A percentile compares a stretch with the other conserved stretches of the same genome.
Conservation (phyloP, 1,140 invertebrate genomes). For the Drosophila kikkawai region DNA sequence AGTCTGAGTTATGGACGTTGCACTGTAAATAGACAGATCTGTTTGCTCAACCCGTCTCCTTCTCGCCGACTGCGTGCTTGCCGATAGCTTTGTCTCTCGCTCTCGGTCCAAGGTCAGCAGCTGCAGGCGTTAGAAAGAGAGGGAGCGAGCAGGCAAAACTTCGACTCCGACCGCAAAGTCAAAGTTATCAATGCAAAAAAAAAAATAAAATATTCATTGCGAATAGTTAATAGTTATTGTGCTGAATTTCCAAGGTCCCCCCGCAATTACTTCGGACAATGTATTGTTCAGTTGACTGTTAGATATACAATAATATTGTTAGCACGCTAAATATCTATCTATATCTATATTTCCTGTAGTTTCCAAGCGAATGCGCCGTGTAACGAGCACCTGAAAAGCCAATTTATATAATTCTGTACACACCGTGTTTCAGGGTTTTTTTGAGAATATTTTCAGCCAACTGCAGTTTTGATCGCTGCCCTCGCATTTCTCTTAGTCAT, state of each 20-base stretch:
- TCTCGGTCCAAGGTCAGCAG: slow-evolving; percentile 46
- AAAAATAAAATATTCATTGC: slow-evolving; percentile 37
- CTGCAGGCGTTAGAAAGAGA: slow-evolving; percentile 47
- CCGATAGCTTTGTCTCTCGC: slow-evolving; percentile 11
- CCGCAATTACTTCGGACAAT: slow-evolving; percentile 31
- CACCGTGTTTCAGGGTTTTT: slow-evolving; percentile 11
- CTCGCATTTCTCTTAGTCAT: slow-evolving; percentile 42
- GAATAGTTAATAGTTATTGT: slow-evolving; percentile 43
- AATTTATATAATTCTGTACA: slow-evolving; percentile 58
- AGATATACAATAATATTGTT: slow-evolving; percentile 23
- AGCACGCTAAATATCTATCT: slow-evolving; percentile 27
- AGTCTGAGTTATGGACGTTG: slow-evolving; percentile 4
- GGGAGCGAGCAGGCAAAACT: neutral
- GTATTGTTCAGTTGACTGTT: slow-evolving; percentile 15
- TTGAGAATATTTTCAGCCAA: slow-evolving; percentile 53
- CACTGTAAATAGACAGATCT: slow-evolving; percentile 26
- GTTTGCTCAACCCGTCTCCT: slow-evolving; percentile 11
- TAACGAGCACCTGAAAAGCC: slow-evolving; percentile 64
- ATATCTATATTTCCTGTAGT: slow-evolving; percentile 21
- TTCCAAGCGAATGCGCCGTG: slow-evolving; percentile 60
- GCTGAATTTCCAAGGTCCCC: slow-evolving; percentile 36
- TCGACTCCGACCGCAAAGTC: slow-evolving; percentile 54
- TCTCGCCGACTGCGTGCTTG: slow-evolving; percentile 2
- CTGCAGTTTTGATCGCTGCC: slow-evolving; percentile 37
- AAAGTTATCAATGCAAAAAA: slow-evolving; percentile 64